Evolutionary conservation across 1,140 invertebrate genomes (phyloP).

Genomic region (Tetramorium simillimum): DNA sequence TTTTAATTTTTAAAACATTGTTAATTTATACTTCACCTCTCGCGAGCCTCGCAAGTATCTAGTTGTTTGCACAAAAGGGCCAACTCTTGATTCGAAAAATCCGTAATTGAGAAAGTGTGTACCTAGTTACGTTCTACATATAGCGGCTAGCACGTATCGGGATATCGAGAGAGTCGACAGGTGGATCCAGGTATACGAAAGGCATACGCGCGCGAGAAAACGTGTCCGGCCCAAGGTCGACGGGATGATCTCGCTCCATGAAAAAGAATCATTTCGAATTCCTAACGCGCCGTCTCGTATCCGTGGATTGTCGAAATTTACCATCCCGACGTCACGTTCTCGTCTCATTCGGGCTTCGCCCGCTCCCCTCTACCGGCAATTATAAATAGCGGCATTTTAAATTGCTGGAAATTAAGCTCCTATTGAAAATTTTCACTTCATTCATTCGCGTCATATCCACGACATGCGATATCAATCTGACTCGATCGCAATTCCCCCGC

Average conservation of each 20-base stretch:
- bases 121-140: not conserved
- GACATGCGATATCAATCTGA: not conserved
- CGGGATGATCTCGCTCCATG: slow-evolving; percentile 15
- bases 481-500: not conserved
- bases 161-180: not conserved
- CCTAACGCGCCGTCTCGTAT: slow-evolving; percentile 15
- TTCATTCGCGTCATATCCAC: not conserved
- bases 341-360: not conserved
- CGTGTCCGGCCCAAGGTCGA: slow-evolving; percentile 27
- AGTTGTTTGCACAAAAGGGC: not conserved
- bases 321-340: not conserved
- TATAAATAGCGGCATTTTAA: slow-evolving; percentile 19
- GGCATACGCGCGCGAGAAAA: slow-evolving; percentile 18
- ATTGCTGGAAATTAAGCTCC: slow-evolving; percentile 4
- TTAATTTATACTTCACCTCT: not conserved
- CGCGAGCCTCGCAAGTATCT: not conserved
- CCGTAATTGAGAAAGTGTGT: not conserved
- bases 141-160: not conserved
- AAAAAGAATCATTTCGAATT: slow-evolving; percentile 28
- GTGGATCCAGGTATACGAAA: slow-evolving; percentile 27
- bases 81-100: not conserved
- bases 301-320: slow-evolving; percentile 10
- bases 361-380: not conserved
- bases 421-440: slow-evolving; percentile 21
- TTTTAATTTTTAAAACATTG: not conserved